Evolutionary conservation across 2,113 vertebrate species (phyloP).

Genomic region (Brachyistius frenatus): DNA sequence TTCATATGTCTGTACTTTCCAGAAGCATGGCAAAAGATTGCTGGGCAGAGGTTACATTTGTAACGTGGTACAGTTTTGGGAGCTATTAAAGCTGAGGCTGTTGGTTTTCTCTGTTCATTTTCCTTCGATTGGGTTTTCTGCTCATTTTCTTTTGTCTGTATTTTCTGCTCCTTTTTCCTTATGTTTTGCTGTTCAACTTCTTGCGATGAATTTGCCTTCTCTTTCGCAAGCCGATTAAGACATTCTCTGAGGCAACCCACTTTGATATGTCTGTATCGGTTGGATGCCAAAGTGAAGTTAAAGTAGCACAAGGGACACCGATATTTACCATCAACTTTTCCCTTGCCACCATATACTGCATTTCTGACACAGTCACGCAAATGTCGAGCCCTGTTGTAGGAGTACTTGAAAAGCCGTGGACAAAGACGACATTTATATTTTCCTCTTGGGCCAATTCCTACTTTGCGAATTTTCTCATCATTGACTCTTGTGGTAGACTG

Average conservation of each 20-base stretch:
- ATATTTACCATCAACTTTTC: constrained; percentile 67
- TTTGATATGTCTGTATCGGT: constrained; percentile 78
- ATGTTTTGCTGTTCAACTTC: background rate
- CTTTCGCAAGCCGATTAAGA: constrained; percentile 50
- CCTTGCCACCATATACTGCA: constrained; percentile 45
- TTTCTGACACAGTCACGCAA: constrained; percentile 79
- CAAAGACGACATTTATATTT: constrained; percentile 82
- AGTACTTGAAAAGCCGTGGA: constrained; percentile 78
- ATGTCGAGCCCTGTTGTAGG: constrained; percentile 80
- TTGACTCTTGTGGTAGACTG: constrained; percentile 47
- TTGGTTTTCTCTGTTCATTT: constrained; percentile 35
- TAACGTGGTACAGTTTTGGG: constrained; percentile 1
- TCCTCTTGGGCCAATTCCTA: background rate
- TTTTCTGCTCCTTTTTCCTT: constrained; percentile 9
- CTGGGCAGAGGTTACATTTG: constrained; percentile 79
- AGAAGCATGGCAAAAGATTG: constrained; percentile 75
- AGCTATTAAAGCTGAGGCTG: background rate
- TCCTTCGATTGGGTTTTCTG: constrained; percentile 33
- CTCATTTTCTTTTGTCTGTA: constrained; percentile 13
- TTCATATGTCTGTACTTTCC: constrained; percentile 81
- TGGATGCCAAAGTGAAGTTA: constrained; percentile 67
- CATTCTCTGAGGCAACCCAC: constrained; percentile 69
- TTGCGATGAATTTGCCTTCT: constrained; percentile 11
- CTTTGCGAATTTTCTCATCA: constrained; percentile 43
- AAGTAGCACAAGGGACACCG: constrained; percentile 79